phyloP scores from a whole-genome alignment of 2,888 invertebrate species.

The Cistogaster globosa region DNA sequence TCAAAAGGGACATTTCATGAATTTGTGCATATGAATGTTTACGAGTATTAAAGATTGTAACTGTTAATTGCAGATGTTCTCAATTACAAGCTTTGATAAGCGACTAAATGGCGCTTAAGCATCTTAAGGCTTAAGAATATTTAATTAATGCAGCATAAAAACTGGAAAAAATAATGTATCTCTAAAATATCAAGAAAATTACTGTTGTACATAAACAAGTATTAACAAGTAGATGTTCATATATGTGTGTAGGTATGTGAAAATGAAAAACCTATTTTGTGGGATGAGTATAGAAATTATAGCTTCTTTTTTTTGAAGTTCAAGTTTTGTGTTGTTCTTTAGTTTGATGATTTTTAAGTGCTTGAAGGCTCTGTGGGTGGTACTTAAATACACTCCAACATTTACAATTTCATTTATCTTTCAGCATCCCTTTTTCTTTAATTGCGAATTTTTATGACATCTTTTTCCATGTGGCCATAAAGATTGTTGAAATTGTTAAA shows the following conservation, averaged over 20 bases:
- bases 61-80: conserved; percentile 78
- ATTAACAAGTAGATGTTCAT: no score
- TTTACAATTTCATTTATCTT: conserved; percentile 7
- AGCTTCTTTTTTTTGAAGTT: conserved; percentile 46
- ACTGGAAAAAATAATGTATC: not conserved
- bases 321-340: not conserved
- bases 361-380: conserved; percentile 63
- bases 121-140: conserved; percentile 69
- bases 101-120: conserved; percentile 71
- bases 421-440: conserved; percentile 52
- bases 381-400: conserved; percentile 39
- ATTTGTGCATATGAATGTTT: conserved; percentile 4
- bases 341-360: conserved; percentile 35
- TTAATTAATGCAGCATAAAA: conserved; percentile 59
- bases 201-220: not conserved
- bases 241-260: not conserved
- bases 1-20: not conserved
- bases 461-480: conserved; percentile 59
- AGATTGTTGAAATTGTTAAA: conserved; percentile 55
- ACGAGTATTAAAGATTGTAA: conserved; percentile 68
- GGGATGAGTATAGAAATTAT: conserved; percentile 22
- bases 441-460: conserved; percentile 57
- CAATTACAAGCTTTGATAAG: conserved; percentile 76
- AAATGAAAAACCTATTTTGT: not conserved
- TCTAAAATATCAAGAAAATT: not conserved